Percentiles rank a stretch among this genome's conserved stretches.
These are phyloP conservation scores for Heteromurus nitidus DNA, from an alignment of 2,888 invertebrate genomes.

Conservation along the genomic window DNA sequence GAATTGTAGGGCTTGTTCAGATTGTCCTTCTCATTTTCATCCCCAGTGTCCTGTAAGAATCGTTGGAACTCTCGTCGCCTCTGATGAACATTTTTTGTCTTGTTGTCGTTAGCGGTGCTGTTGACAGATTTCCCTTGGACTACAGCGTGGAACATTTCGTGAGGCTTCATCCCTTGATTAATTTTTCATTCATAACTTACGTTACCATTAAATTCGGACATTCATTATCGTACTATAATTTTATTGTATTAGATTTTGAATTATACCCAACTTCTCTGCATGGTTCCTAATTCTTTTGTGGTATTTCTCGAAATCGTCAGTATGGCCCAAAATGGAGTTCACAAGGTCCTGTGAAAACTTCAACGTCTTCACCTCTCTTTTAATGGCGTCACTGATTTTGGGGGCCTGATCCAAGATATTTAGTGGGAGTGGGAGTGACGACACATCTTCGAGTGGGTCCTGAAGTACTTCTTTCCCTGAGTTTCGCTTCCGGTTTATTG, in stretches of 20 bases:
- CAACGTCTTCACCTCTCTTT: slow-evolving; percentile 7
- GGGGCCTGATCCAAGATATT: neutral
- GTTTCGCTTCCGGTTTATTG: slow-evolving; percentile 37
- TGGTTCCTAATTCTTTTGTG: slow-evolving; percentile 2
- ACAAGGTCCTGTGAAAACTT: slow-evolving; percentile 32
- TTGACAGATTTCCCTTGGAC: neutral
- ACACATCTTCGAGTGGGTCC: slow-evolving; percentile 27
- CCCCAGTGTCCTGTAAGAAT: slow-evolving; percentile 16
- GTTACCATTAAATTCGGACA: neutral
- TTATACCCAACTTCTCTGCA: slow-evolving; percentile 26
- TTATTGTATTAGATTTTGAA: no score
- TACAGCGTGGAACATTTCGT: slow-evolving; percentile 18
- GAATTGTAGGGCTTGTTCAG: neutral
- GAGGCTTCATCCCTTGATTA: slow-evolving; percentile 14
- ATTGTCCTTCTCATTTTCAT: neutral
- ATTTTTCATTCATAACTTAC: no score
- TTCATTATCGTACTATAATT: neutral
- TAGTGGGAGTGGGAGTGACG: neutral
- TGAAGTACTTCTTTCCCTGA: slow-evolving; percentile 19
- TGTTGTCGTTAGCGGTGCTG: neutral
- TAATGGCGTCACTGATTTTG: neutral
- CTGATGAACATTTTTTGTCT: slow-evolving; percentile 15
- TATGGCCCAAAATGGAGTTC: slow-evolving; percentile 25
- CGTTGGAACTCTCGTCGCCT: slow-evolving; percentile 8
- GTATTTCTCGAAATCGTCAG: slow-evolving; percentile 36